Base-by-base conservation (phyloP, 1,140 invertebrate genomes). In the Zaprionus gabonicus region DNA sequence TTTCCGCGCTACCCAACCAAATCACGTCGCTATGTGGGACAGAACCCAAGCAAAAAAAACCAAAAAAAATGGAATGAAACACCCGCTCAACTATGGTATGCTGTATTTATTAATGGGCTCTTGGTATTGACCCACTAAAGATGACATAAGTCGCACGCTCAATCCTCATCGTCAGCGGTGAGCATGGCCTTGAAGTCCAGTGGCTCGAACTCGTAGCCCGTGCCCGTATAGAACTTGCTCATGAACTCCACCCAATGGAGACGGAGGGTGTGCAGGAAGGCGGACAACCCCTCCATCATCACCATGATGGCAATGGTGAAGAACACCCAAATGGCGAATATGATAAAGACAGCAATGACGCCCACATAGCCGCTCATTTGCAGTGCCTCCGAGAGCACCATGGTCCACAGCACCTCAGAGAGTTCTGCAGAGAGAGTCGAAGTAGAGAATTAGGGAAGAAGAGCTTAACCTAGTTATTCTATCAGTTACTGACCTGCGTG, bases 221-320 rank as follows among this genome's bases (percentile, higher is more conserved):
- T 93, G 64, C 98, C 99, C 2, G 94, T 92, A 93, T 99, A 99
- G 93, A 99, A 99, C 93, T 99, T 99, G 93, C 97, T 99, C 96
- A 99, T 98, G 91, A 99, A 99, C 93, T 99, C 98, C 51, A 99
- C 98, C 99, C 99, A 99, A 93, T 99, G 99, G 62, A 99, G 95
- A 94, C 99, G 97, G 60, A 99, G 95, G 2, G 98, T 99, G 93
- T 99, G 99, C 66, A 99, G 94, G 94, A 99, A 99, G 63, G 99
- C 99, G 31, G 98, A 99, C 1, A 99, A 94, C 3, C 99, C 99
- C 95, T 99, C 99, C 99, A 99, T 99, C 51, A 99, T 94, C 63
- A 99, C 96, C 5, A 99, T 95, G 91, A 99, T 98, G 81, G 96
- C 96, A 1, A 99, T 94, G 5, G 99, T 99, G 95, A 66, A 99